phyloP scores from a whole-genome alignment of 2,113 vertebrate species.

The Grus americana region DNA sequence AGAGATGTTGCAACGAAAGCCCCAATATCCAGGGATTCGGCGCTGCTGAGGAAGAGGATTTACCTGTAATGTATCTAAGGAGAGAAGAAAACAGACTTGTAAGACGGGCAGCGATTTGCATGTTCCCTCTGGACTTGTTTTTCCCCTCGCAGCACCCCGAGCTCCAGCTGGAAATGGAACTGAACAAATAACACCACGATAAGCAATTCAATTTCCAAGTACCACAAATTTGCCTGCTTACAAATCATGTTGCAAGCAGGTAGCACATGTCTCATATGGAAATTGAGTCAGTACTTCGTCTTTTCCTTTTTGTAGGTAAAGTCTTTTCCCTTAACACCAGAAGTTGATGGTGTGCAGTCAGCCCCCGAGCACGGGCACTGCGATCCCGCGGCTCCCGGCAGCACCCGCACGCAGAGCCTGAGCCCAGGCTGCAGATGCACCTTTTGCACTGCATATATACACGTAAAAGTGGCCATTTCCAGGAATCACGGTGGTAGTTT shows the following conservation, averaged over 20 bases:
- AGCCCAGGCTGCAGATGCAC: background rate
- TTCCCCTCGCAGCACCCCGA: background rate
- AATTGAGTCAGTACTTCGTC: background rate
- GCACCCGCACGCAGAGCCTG: rapidly evolving
- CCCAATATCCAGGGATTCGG: background rate
- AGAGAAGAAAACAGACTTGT: constrained; percentile 15
- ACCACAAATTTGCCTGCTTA: background rate
- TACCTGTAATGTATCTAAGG: background rate
- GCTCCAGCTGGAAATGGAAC: constrained; percentile 1
- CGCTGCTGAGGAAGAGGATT: background rate
- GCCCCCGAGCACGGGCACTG: rapidly evolving
- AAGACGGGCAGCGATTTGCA: background rate
- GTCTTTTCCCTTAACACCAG: background rate
- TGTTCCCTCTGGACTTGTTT: constrained; percentile 42
- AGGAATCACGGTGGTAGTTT: background rate
- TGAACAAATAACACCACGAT: background rate
- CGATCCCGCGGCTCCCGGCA: background rate
- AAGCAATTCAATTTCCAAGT: background rate
- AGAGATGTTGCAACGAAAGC: background rate
- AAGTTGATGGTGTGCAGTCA: background rate
- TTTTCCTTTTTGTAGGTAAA: background rate
- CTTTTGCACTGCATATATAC: background rate
- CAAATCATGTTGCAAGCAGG: background rate
- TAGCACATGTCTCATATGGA: background rate
- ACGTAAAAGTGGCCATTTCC: background rate